Evolutionary conservation across 2,888 invertebrate genomes (phyloP).

Genomic region (Endotricha flammealis): DNA sequence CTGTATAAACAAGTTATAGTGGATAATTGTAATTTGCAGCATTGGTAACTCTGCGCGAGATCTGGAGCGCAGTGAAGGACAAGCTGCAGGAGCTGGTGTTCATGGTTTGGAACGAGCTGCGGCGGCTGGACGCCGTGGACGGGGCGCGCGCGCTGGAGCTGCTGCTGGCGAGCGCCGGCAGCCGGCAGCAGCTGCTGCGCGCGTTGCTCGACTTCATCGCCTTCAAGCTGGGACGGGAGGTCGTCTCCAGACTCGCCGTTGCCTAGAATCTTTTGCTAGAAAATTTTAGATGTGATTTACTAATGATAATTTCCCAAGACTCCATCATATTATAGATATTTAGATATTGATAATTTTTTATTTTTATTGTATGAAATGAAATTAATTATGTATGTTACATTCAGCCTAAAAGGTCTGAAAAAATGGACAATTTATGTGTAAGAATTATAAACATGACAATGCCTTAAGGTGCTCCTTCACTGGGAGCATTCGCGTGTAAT

Average conservation of each 20-base stretch:
- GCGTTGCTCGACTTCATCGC: conserved; percentile 56
- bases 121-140: conserved; percentile 44
- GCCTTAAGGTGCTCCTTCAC: too few relatives aligned
- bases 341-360: too few relatives aligned
- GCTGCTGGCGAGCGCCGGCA: conserved; percentile 42
- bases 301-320: too few relatives aligned
- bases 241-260: conserved; percentile 43
- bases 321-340: too few relatives aligned
- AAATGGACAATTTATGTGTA: too few relatives aligned
- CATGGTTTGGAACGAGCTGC: conserved; percentile 53
- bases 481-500: too few relatives aligned
- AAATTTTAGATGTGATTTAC: background rate
- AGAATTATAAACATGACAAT: too few relatives aligned
- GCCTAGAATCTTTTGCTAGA: conserved; percentile 20
- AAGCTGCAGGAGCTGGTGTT: conserved; percentile 46
- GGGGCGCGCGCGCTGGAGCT: conserved; percentile 43
- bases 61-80: conserved; percentile 49
- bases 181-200: conserved; percentile 43
- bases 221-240: conserved; percentile 44
- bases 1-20: too few relatives aligned
- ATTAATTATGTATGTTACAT: too few relatives aligned
- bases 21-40: too few relatives aligned
- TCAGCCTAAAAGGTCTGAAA: too few relatives aligned
- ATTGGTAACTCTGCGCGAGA: conserved; percentile 48
- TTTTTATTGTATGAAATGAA: too few relatives aligned